A percentile compares a stretch with the other conserved stretches of the same genome.
Evolutionary conservation across 2,113 vertebrate species (phyloP).

Genomic region (Mirza zaza): DNA sequence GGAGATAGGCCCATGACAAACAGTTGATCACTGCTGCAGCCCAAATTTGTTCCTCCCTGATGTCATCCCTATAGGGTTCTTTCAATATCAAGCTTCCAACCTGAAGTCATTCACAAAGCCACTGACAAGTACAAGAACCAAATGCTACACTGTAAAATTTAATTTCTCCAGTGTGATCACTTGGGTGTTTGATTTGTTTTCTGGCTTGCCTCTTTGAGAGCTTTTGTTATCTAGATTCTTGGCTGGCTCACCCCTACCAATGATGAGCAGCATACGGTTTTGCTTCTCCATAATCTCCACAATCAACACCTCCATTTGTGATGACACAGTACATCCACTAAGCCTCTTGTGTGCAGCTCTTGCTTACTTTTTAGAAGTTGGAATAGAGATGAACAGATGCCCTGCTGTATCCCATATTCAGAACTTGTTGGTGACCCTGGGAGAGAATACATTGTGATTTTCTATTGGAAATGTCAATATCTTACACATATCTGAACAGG

Average conservation of each 20-base stretch:
- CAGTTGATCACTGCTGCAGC: not conserved
- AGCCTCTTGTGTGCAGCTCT: not conserved
- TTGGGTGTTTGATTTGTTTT: conserved; percentile 74
- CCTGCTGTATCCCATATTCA: conserved; percentile 45
- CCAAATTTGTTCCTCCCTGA: conserved; percentile 45
- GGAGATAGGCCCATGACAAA: not conserved
- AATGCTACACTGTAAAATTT: conserved; percentile 69
- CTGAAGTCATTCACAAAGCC: conserved; percentile 62
- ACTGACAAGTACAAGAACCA: conserved; percentile 75
- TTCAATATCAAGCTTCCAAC: conserved; percentile 39
- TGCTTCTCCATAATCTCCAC: conserved; percentile 59
- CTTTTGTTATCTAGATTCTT: conserved; percentile 76
- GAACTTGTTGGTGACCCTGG: conserved; percentile 61
- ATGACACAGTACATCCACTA: conserved; percentile 62
- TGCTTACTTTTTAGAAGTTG: conserved; percentile 66
- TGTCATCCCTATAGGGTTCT: not conserved
- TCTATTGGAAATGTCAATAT: conserved; percentile 69
- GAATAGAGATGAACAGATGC: conserved; percentile 38
- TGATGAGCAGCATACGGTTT: conserved; percentile 59
- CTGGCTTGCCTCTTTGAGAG: conserved; percentile 71
- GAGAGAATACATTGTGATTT: conserved; percentile 70
- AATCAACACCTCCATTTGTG: conserved; percentile 59
- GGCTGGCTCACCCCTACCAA: conserved; percentile 60
- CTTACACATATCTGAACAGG: conserved; percentile 71
- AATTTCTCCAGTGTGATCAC: conserved; percentile 75